Evolutionary conservation across 2,113 vertebrate genomes (phyloP), one percentile per base, ranked within the genome.

Genomic region (Ellobius talpinus): DNA sequence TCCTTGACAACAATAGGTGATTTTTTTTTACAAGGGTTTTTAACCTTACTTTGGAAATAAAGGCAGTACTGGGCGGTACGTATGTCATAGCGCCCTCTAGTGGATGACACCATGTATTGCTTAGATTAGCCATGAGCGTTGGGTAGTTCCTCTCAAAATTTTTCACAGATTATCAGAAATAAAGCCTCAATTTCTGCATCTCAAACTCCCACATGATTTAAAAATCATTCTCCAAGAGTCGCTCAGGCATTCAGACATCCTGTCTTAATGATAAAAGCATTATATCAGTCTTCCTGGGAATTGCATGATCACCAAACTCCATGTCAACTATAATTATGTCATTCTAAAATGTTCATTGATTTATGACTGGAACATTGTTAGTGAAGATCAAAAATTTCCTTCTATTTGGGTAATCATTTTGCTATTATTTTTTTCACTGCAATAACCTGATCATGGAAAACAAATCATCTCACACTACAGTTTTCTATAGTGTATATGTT

Each of bases 51-150:
- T 87, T 52, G 58, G 55, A 94, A 92, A 55, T 72, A n/a, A 82
- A 78, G 52, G 3, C 23, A 47, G 50, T 47, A 36, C 45, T 42
- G 79, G 16, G 33, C 63, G 89, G 94, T 66, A 47, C 24, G 26
- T 66, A 81, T 92, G 47, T 79, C 45, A 33, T 81, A 94, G 89
- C 94, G 97, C 97, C 97, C 97, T 95, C 98, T 97, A 97, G 98
- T 97, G 97, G 97, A 70, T 76, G 17, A 92, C 93, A 95, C 96
- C 90, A 26, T 85, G 61, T 93, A 87, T 91, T 96, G 77, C 45
- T 33, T n/a, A 84, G 5, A 45, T 68, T 8, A 68, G 26, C 36
- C 36, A 33, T 5, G 47, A 70, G 12, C 58, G 1, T 21, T 36
- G 81, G 87, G 8, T 1, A 31, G 17, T 4, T 9, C 42, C 55